Evolutionary conservation across 2,888 invertebrate species (phyloP), one percentile per base, ranked within the genome.

Genomic region (Lasioglossum leucozonium): DNA sequence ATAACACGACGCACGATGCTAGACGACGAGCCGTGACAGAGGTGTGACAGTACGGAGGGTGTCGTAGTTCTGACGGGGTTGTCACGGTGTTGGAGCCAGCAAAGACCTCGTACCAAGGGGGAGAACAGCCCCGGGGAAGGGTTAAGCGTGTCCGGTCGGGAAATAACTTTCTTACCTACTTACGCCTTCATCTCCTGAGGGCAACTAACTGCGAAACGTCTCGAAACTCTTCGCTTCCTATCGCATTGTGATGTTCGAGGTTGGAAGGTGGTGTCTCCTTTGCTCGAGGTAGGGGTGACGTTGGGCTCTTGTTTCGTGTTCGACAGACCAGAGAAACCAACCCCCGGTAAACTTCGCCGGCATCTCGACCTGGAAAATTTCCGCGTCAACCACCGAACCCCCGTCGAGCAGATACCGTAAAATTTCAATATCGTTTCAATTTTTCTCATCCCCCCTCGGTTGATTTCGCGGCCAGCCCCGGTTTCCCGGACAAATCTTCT

Each of bases 161-260:
- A 95, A 95, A 95, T 95, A 95, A 95, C 94, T 95, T 95, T 95
- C 94, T 95, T 95, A 95, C 94, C 94, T 95, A 94, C 95, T 95
- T 95, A 95, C 92, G 93, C 91, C 93, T 94, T 95, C 94, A 95
- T 95, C 95, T 95, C 95, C 95, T 95, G 94, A 87, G 91, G 90
- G 90, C 90, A 91, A 91, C 92, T 91, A 92, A 93, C 93, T 91
- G 85, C 91, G 90, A 91, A 88, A 90, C 91, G 92, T 88, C 90
- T 91, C 91, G 89, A 90, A 90, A 89, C 91, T 92, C 91, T 86
- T 89, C 85, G 88, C 89, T 90, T 92, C 88, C 92, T 89, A 88
- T 92, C 88, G 91, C 86, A 91, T 91, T 89, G 91, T 91, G 82
- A 86, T 72, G 87, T 51, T 82, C 74, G 85, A 34, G 67, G 37